A percentile compares a stretch with the other conserved stretches of the same genome.
phyloP scores from a whole-genome alignment of 37 sponge, comb jelly and placozoan species.

The Oscarella lobularis region DNA sequence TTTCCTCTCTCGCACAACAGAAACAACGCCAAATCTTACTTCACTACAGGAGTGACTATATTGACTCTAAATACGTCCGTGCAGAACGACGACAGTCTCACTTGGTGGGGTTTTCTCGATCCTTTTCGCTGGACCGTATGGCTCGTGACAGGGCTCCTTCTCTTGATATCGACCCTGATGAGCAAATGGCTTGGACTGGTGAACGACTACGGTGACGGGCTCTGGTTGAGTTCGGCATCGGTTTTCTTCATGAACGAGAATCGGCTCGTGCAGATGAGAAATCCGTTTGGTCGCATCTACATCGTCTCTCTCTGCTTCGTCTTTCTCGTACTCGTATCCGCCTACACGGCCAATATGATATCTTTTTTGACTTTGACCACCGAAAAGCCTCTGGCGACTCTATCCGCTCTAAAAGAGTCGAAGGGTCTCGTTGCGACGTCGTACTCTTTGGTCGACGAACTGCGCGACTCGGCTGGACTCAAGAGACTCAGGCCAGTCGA shows the following conservation, averaged over 20 bases:
- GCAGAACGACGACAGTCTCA: too few relatives aligned
- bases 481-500: background rate
- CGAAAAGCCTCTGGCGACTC: background rate
- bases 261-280: background rate
- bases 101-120: background rate
- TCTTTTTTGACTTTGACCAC: background rate
- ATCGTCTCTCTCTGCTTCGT: background rate
- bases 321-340: background rate
- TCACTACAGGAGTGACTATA: too few relatives aligned
- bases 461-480: background rate
- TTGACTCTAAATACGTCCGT: too few relatives aligned
- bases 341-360: background rate
- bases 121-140: background rate
- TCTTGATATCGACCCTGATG: background rate
- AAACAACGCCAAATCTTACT: too few relatives aligned
- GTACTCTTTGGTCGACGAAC: background rate
- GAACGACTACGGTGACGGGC: background rate
- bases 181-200: background rate
- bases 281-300: background rate
- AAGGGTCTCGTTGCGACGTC: background rate
- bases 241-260: background rate
- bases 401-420: background rate
- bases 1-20: background rate
- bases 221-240: background rate
- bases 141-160: background rate